Percentiles rank a stretch among this genome's conserved stretches.
Evolutionary conservation across 2,797 vertebrate species (phyloP).

Genomic region (Neomorphus geoffroyi): DNA sequence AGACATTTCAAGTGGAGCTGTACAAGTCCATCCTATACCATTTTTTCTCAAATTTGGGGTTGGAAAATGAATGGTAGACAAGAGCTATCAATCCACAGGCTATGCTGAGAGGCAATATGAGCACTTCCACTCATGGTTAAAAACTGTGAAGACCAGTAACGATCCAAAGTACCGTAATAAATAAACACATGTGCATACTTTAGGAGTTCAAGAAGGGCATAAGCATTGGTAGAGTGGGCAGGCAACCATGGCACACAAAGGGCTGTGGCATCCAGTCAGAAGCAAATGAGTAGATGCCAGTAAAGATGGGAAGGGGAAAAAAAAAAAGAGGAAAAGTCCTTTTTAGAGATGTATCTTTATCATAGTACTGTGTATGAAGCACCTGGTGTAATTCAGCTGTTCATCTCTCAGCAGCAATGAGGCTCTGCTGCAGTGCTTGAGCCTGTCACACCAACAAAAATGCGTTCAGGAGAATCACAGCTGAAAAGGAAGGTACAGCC

Average conservation of each 20-base stretch:
- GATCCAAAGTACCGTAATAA: neutral
- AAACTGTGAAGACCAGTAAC: neutral
- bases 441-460: neutral
- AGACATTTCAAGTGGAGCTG: neutral
- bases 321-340: neutral
- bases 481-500: neutral
- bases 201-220: neutral
- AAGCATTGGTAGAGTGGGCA: fast-evolving
- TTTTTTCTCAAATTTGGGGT: neutral
- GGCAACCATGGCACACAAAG: fast-evolving
- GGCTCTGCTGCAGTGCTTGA: neutral
- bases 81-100: neutral
- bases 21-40: neutral
- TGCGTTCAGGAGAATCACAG: neutral
- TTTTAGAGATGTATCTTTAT: neutral
- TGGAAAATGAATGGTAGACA: neutral
- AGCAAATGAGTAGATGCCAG: neutral
- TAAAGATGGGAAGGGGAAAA: neutral
- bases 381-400: neutral
- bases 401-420: neutral
- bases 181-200: neutral
- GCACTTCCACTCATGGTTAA: neutral
- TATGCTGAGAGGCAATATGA: fast-evolving
- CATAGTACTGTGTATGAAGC: neutral
- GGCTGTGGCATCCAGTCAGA: neutral